Percentiles rank a stretch among this genome's conserved stretches.
Conservation (phyloP, 2,113 vertebrate species). For the Capreolus pygargus region DNA sequence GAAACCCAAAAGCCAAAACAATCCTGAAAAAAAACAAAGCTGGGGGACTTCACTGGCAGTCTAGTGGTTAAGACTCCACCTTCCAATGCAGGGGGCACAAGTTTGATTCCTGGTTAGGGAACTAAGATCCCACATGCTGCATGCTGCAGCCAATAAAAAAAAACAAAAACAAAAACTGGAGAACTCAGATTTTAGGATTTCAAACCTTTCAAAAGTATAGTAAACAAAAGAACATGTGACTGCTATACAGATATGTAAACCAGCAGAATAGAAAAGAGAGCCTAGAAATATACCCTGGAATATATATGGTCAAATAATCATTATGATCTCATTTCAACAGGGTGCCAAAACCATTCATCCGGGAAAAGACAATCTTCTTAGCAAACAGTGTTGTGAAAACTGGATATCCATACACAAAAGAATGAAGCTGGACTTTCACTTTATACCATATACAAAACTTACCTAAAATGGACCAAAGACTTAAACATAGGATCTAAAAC, state of each 20-base stretch:
- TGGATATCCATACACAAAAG: background rate
- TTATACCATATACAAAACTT: background rate
- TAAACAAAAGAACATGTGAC: background rate
- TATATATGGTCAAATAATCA: background rate
- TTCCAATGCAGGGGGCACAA: too few species aligned
- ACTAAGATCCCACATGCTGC: too few species aligned
- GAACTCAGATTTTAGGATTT: background rate
- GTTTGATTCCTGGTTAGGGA: too few species aligned
- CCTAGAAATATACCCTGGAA: background rate
- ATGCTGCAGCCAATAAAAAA: too few species aligned
- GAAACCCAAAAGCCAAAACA: background rate
- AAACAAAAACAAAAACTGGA: background rate
- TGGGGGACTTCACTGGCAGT: background rate
- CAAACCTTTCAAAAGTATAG: background rate
- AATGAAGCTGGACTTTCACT: background rate
- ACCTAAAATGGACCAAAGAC: background rate
- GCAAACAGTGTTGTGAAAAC: background rate
- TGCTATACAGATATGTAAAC: background rate
- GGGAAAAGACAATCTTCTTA: background rate
- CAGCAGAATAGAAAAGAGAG: background rate
- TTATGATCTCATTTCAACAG: background rate
- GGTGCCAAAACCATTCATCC: background rate
- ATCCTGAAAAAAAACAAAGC: background rate
- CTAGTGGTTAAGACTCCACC: too few species aligned
- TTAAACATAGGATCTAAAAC: background rate